A percentile compares a stretch with the other conserved stretches of the same genome.
Evolutionary conservation across 2,888 invertebrate species (phyloP).

Genomic region (Luperina nickerlii): DNA sequence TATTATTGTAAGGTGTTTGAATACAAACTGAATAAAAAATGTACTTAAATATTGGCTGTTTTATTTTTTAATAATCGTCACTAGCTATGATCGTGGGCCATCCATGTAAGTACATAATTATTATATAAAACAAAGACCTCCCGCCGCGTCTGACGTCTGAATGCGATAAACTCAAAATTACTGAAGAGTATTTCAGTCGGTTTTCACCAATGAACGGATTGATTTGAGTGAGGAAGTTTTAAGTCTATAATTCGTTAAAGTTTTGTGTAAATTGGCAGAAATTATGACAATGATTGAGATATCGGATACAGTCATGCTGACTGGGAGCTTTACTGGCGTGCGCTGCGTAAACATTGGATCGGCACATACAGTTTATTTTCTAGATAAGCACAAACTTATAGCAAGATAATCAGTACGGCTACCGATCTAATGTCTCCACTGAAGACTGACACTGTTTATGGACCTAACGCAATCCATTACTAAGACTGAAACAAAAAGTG

Average conservation of each 20-base stretch:
- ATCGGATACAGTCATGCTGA: too few relatives aligned
- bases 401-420: too few relatives aligned
- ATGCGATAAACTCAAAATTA: neutral
- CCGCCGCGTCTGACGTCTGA: neutral
- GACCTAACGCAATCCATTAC: too few relatives aligned
- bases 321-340: too few relatives aligned
- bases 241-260: neutral
- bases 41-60: slow-evolving; percentile 51
- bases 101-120: neutral
- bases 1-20: slow-evolving; percentile 32
- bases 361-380: too few relatives aligned
- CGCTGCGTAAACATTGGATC: too few relatives aligned
- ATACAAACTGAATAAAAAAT: slow-evolving; percentile 45
- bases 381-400: too few relatives aligned
- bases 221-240: neutral
- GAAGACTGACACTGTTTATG: too few relatives aligned
- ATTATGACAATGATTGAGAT: too few relatives aligned
- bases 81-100: neutral
- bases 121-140: neutral
- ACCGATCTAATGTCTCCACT: too few relatives aligned
- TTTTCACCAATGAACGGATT: neutral
- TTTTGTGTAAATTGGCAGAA: neutral
- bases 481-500: too few relatives aligned
- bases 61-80: slow-evolving; percentile 1
- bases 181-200: neutral